These are phyloP conservation scores for Thymelicus lineola DNA, from an alignment of 2,888 invertebrate genomes.

Conservation along the genomic window DNA sequence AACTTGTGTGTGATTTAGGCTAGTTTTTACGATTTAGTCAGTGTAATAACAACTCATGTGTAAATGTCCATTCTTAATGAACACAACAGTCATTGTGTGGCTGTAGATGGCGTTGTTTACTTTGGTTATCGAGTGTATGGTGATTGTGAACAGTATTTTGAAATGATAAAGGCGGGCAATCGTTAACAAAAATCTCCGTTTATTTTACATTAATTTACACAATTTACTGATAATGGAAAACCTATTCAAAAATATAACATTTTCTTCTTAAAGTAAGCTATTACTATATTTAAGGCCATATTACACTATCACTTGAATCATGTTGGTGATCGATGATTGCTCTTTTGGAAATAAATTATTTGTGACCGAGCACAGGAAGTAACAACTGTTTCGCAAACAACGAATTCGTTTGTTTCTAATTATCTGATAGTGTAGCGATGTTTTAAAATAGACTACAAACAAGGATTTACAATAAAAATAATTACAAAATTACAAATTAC, in stretches of 20 bases:
- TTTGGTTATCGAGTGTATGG: too few relatives aligned
- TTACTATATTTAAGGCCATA: slow-evolving; percentile 51
- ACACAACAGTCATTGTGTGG: too few relatives aligned
- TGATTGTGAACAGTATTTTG: neutral
- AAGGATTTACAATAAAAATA: slow-evolving; percentile 68
- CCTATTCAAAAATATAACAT: slow-evolving; percentile 77
- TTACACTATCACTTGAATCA: slow-evolving; percentile 34
- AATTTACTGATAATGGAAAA: slow-evolving; percentile 74
- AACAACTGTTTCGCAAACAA: neutral
- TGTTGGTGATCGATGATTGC: slow-evolving; percentile 25
- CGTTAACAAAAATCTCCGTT: slow-evolving; percentile 82
- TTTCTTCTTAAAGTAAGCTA: slow-evolving; percentile 63
- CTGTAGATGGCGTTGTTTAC: too few relatives aligned
- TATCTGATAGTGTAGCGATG: slow-evolving; percentile 43
- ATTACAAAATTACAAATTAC: slow-evolving; percentile 72
- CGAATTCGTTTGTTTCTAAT: slow-evolving; percentile 25
- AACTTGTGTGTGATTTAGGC: neutral
- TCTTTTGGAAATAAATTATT: slow-evolving; percentile 37
- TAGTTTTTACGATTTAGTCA: neutral
- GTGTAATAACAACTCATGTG: neutral
- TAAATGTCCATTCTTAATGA: too few relatives aligned
- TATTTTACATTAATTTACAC: slow-evolving; percentile 85
- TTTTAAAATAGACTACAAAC: slow-evolving; percentile 44
- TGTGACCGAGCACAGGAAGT: slow-evolving; percentile 30
- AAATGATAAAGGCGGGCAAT: slow-evolving; percentile 36